phyloP scores from a whole-genome alignment of 2,888 invertebrate species.

The Parnassius mnemosyne region DNA sequence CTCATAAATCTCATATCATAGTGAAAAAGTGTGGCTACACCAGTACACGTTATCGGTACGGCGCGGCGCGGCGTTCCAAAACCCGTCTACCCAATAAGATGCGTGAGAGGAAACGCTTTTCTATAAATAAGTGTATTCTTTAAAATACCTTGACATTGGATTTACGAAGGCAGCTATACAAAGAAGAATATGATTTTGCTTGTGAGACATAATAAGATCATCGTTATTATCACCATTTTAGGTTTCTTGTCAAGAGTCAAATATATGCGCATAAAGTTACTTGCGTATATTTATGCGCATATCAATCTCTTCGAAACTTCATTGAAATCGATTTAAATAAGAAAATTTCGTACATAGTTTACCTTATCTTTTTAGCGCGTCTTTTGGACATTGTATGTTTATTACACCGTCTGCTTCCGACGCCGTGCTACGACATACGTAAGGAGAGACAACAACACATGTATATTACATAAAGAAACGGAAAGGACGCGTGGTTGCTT shows the following conservation, averaged over 20 bases:
- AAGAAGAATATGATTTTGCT: too few species aligned
- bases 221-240: too few species aligned
- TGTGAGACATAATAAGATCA: too few species aligned
- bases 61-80: too few species aligned
- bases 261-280: neutral
- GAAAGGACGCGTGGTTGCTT: slow-evolving; percentile 4
- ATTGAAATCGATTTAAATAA: slow-evolving; percentile 2
- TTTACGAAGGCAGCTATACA: too few species aligned
- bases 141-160: too few species aligned
- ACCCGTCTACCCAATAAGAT: too few species aligned
- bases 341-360: slow-evolving; percentile 2
- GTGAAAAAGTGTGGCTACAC: too few species aligned
- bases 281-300: slow-evolving; percentile 6
- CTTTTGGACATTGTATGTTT: slow-evolving; percentile 2
- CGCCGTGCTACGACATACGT: neutral
- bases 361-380: slow-evolving; percentile 1
- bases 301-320: neutral
- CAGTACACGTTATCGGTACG: too few species aligned
- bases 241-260: neutral
- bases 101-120: too few species aligned
- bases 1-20: too few species aligned
- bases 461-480: neutral
- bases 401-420: neutral
- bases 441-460: neutral
- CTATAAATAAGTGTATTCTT: too few species aligned